These are phyloP conservation scores for Varanus salvator DNA, from an alignment of 2,113 vertebrate genomes.

Conservation along the genomic window DNA sequence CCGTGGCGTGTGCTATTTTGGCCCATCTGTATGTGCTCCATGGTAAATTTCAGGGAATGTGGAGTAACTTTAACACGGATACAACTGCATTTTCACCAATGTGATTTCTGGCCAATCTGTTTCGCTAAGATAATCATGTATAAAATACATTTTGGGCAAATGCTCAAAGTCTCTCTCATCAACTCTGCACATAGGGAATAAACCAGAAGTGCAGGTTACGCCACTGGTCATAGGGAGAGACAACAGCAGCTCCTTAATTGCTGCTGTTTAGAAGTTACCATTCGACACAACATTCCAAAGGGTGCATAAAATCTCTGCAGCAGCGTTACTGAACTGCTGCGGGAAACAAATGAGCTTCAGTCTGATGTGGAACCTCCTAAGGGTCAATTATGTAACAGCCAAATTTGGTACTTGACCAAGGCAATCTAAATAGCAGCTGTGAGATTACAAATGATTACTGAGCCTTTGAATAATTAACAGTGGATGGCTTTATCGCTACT, in stretches of 20 bases:
- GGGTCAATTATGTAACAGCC: neutral
- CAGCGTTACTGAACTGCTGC: neutral
- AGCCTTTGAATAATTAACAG: neutral
- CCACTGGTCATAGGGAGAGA: neutral
- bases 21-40: neutral
- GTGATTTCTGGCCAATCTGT: neutral
- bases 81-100: neutral
- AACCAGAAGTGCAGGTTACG: neutral
- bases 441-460: neutral
- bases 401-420: neutral
- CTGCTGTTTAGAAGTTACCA: neutral
- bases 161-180: neutral
- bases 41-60: neutral
- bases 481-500: neutral
- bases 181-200: neutral
- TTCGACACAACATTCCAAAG: conserved; percentile 15
- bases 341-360: conserved; percentile 28
- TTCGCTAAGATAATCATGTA: neutral
- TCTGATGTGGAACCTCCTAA: conserved; percentile 7
- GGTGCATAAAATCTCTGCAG: conserved; percentile 8
- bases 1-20: neutral
- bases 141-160: neutral
- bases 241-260: neutral
- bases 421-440: neutral
- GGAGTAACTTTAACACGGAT: neutral